Percentiles rank a stretch among this genome's conserved stretches.
These are phyloP conservation scores for Pelosia muscerda DNA, from an alignment of 2,888 invertebrate genomes.

Conservation along the genomic window DNA sequence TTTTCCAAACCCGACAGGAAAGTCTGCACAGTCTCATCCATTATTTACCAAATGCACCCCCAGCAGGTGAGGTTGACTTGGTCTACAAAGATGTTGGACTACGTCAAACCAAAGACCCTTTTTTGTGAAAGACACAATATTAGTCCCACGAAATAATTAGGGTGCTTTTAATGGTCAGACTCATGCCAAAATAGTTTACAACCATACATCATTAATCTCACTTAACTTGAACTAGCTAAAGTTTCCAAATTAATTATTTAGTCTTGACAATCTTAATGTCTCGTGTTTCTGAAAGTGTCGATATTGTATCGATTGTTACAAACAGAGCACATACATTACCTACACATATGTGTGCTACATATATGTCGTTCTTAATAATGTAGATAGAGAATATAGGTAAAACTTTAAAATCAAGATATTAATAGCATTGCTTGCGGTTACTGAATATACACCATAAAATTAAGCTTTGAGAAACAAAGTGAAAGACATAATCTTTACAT, in stretches of 20 bases:
- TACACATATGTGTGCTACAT: not conserved
- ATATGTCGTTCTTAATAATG: not conserved
- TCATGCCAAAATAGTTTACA: not conserved
- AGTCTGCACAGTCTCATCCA: no score
- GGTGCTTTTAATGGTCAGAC: no score
- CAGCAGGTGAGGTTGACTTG: no score
- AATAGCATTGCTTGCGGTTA: not conserved
- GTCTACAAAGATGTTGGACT: no score
- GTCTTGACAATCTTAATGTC: not conserved
- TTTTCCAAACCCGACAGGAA: no score
- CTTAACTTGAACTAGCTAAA: constrained; percentile 1
- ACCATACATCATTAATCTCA: not conserved
- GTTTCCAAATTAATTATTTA: not conserved
- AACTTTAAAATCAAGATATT: not conserved
- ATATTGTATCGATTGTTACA: not conserved
- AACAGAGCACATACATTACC: not conserved
- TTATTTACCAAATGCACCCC: no score
- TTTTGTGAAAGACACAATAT: no score
- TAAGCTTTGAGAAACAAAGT: no score
- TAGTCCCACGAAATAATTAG: no score
- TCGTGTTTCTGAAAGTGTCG: not conserved
- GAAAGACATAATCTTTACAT: no score
- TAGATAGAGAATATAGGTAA: not conserved
- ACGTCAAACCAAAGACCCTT: no score
- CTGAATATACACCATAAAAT: not conserved